A percentile compares a stretch with the other conserved stretches of the same genome.
These are phyloP conservation scores for Callospermophilus lateralis DNA, from an alignment of 2,113 vertebrate species.

Conservation along the genomic window DNA sequence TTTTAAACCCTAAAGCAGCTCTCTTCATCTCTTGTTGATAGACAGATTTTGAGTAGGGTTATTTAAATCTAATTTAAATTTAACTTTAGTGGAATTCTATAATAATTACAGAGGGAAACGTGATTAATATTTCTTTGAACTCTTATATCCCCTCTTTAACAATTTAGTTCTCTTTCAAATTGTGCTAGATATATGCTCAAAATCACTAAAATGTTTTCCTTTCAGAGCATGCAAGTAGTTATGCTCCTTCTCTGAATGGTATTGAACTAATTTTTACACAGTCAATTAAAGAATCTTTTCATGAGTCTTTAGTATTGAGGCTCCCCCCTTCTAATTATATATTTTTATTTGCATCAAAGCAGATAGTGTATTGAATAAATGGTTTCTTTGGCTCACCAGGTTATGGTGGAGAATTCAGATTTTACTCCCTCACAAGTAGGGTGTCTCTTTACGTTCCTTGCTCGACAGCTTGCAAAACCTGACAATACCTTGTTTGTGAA, in stretches of 20 bases:
- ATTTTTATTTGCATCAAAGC: neutral
- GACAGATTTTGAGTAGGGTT: neutral
- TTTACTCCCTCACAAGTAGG: conserved; percentile 98
- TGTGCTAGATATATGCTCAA: neutral
- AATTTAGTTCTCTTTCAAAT: neutral
- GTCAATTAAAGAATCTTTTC: conserved; percentile 34
- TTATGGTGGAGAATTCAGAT: conserved; percentile 99
- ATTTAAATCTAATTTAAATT: neutral
- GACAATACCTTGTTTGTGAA: conserved; percentile 99
- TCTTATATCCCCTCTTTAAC: neutral
- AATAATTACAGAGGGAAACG: conserved; percentile 35
- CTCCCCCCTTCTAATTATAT: neutral
- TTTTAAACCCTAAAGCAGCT: neutral
- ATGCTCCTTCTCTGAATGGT: neutral
- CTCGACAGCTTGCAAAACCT: conserved; percentile 97
- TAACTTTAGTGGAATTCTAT: neutral
- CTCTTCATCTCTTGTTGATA: neutral
- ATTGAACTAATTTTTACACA: neutral
- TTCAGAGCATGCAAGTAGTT: neutral
- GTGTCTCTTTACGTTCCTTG: conserved; percentile 98
- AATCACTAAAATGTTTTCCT: neutral
- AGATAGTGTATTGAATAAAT: conserved; percentile 25
- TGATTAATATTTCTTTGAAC: conserved; percentile 43
- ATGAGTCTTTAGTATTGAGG: neutral
- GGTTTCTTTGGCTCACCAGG: conserved; percentile 86